phyloP scores from a whole-genome alignment of 2,113 vertebrate genomes.

The Sander lucioperca region DNA sequence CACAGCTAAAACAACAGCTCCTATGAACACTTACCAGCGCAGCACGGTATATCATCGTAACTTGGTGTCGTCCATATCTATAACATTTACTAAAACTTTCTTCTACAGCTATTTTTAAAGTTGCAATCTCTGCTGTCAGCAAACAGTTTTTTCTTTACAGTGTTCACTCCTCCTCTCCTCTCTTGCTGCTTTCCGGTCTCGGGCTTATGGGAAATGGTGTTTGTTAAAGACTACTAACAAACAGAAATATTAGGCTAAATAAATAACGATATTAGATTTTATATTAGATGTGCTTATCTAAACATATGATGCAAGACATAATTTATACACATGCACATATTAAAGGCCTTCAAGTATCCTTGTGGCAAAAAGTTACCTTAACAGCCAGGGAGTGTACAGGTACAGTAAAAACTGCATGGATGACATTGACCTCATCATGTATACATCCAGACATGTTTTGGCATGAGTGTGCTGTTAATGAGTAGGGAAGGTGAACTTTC shows the following conservation, averaged over 20 bases:
- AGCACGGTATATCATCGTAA: neutral
- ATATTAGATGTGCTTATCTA: too few relatives aligned
- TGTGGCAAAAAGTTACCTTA: neutral
- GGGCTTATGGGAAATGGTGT: neutral
- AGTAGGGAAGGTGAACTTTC: constrained; percentile 28
- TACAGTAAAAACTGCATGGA: neutral
- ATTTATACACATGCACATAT: too few relatives aligned
- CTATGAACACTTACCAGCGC: neutral
- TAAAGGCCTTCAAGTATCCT: too few relatives aligned
- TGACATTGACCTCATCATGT: constrained; percentile 14
- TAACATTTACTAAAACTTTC: neutral
- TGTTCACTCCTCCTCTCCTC: too few relatives aligned
- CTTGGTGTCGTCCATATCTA: neutral
- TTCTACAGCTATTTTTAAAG: too few relatives aligned
- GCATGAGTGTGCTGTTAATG: constrained; percentile 22
- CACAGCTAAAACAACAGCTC: neutral
- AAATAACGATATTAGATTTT: too few relatives aligned
- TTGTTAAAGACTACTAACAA: neutral
- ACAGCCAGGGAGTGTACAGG: neutral
- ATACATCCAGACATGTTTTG: constrained; percentile 28
- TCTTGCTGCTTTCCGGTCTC: neutral
- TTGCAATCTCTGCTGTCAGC: too few relatives aligned
- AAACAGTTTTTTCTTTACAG: too few relatives aligned
- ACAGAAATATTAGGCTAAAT: too few relatives aligned
- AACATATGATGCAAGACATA: too few relatives aligned